Evolutionary conservation across 2,797 vertebrate genomes (phyloP), one percentile per base, ranked within the genome.

Genomic region (Cyprinella venusta): DNA sequence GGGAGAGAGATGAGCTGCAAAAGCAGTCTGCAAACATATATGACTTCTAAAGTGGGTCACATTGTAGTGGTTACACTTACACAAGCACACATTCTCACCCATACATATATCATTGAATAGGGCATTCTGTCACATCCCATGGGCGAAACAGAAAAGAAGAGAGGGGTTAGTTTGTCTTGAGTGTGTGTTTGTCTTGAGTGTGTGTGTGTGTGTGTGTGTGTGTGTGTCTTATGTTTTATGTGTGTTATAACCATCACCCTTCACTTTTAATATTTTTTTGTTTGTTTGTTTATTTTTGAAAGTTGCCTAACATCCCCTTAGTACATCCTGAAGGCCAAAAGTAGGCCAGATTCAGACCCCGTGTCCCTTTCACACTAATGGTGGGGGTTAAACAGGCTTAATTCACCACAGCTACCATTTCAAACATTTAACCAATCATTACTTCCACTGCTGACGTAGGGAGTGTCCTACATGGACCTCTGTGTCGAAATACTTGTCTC

Each of bases 1-100:
- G 3, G 21, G 52, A 24, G 76, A 86, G 83, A 86, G 89, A 88
- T 89, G 79, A 86, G 85, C 83, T 81, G 78, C 40, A 21, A 84
- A 56, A 59, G 54, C 54, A 61, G 54, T 76, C 54, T 61, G 26
- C 19, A 79, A 52, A 50, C 61, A 78, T 64, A 77, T 33, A 48
- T 64, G 59, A 64, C 19, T 67, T 59, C 54, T 64, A 88, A 94
- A 93, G 86, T 92, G 89, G 92, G 93, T 91, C 92, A 91, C 81
- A 87, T 86, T 79, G 56, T 38, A 3, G 61, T 79, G 36, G 45
- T 72, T 77, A 71, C 52, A n/a, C 38, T 75, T 63, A 26, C 54
- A 52, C 64, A 65, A 67, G 42, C 76, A 67, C 76, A 79, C 61
- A 67, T 79, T 26, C 30, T 67, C 26, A 36, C 61, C 19, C 40